Base-by-base conservation (phyloP, 2,888 invertebrate species). In the Andrena bucephala region DNA sequence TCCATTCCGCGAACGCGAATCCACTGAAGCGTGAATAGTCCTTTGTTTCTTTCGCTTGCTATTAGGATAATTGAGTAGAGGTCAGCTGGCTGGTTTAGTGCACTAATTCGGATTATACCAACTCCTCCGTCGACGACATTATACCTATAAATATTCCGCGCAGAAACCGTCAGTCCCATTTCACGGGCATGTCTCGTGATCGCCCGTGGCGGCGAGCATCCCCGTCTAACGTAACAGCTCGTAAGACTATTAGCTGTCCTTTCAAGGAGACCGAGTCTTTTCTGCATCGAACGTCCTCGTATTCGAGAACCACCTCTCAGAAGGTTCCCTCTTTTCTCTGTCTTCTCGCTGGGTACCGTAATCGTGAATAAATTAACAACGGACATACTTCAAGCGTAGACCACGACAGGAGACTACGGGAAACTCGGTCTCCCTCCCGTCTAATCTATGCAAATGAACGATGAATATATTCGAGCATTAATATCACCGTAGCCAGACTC, bases 361-460 rank as follows among this genome's bases (percentile, higher is more conserved):
- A 71, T 73, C 60, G 52, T 63, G 68, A 76, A 76, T 83, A 81
- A 76, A 81, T 81, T 81, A 76, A 52, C 82, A 68, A 76, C 24
- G 48, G 7, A 42, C 52, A 27, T 63, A 57, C 36, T 67, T 66
- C 31, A 42, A 20, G 60, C 65, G 36, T 33, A 71, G 27, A 36
- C 20, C 27, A n/a, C 8, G 8, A 50, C 5, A 7, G 33, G 60
- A 48, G 27, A 60, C 65, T 48, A 0, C 24, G 3, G 13, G 54
- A 10, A 48, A 66, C 72, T 5, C 29, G 54, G 31, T 29, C 3
- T 10, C 52, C 33, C 27, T 13, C 52, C 48, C 27, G 54, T 52
- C 67, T 76, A 81, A 83, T 72, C 42, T 65, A 81, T 80, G 81
- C 81, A 73, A 72, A 72, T 81, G 71, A 31, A 65, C 48, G 50